Percentiles rank a stretch among this genome's conserved stretches.
phyloP scores from a whole-genome alignment of 1,140 invertebrate genomes.

The Drosophila busckii region DNA sequence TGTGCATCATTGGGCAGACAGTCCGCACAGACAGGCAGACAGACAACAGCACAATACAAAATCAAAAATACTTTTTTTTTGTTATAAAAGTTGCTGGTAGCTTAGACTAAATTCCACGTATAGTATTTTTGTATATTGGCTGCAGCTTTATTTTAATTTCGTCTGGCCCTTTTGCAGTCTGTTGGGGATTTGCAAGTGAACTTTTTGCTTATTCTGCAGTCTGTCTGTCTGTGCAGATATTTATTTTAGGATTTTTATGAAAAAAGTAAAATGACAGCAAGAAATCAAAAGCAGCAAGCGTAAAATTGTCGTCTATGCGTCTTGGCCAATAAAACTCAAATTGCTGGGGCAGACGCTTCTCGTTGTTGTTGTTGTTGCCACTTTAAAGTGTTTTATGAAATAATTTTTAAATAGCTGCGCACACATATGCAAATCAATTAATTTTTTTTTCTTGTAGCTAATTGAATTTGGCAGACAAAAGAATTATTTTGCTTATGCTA shows the following conservation, averaged over 20 bases:
- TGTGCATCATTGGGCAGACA: conserved; percentile 32
- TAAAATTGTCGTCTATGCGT: conserved; percentile 37
- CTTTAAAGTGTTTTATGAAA: conserved; percentile 13
- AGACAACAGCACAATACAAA: too few relatives aligned
- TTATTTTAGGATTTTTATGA: conserved; percentile 59
- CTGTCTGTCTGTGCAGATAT: conserved; percentile 62
- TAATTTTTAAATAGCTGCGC: conserved; percentile 4
- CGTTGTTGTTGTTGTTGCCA: too few relatives aligned
- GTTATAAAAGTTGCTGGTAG: too few relatives aligned
- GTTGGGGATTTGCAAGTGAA: conserved; percentile 47
- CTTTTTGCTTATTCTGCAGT: conserved; percentile 47
- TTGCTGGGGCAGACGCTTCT: too few relatives aligned
- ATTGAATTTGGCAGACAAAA: conserved; percentile 52
- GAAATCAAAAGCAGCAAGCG: conserved; percentile 27
- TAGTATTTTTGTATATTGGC: background rate
- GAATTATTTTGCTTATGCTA: conserved; percentile 1
- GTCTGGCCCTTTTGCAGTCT: conserved; percentile 32
- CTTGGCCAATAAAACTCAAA: conserved; percentile 37
- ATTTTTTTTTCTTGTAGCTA: conserved; percentile 41
- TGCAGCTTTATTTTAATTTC: conserved; percentile 44
- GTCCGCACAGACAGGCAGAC: too few relatives aligned
- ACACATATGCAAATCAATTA: conserved; percentile 55
- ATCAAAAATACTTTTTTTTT: too few relatives aligned
- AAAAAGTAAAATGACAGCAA: conserved; percentile 25
- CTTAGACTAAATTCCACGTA: too few relatives aligned